Conservation (phyloP, 2,888 invertebrate genomes). For the Limulus polyphemus region DNA sequence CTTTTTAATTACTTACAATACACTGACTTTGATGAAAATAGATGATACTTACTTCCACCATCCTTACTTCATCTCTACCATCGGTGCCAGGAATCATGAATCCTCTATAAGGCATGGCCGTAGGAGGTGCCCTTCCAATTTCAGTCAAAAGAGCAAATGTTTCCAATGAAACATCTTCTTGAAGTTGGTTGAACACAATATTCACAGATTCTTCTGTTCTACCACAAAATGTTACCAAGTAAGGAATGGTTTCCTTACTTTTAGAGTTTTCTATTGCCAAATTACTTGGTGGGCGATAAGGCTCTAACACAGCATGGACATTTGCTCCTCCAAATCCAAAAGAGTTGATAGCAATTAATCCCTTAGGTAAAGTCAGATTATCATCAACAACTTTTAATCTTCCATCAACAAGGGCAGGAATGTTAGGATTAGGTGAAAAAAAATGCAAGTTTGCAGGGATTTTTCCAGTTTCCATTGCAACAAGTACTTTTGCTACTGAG, state of each 20-base stretch:
- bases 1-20: too few species aligned
- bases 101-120: slow-evolving; percentile 68
- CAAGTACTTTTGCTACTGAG: slow-evolving; percentile 75
- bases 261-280: slow-evolving; percentile 10
- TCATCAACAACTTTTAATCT: slow-evolving; percentile 76
- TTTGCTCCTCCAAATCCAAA: slow-evolving; percentile 98
- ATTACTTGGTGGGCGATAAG: slow-evolving; percentile 48
- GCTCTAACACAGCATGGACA: slow-evolving; percentile 75
- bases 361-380: slow-evolving; percentile 73
- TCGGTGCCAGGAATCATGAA: slow-evolving; percentile 56
- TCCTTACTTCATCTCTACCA: slow-evolving; percentile 21
- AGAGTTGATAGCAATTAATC: slow-evolving; percentile 84
- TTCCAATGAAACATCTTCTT: slow-evolving; percentile 49
- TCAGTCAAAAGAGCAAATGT: slow-evolving; percentile 63
- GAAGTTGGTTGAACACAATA: slow-evolving; percentile 45
- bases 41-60: too few species aligned
- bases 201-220: slow-evolving; percentile 68
- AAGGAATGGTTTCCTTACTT: slow-evolving; percentile 44
- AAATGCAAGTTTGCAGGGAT: slow-evolving; percentile 90
- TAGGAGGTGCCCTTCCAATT: slow-evolving; percentile 54
- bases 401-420: slow-evolving; percentile 80
- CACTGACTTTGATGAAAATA: too few species aligned
- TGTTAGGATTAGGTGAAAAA: slow-evolving; percentile 69
- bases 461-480: slow-evolving; percentile 79
- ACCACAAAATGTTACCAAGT: slow-evolving; percentile 65